A percentile compares a stretch with the other conserved stretches of the same genome.
Conservation (phyloP, 2,888 invertebrate species). For the Siphonodentalium dalli region DNA sequence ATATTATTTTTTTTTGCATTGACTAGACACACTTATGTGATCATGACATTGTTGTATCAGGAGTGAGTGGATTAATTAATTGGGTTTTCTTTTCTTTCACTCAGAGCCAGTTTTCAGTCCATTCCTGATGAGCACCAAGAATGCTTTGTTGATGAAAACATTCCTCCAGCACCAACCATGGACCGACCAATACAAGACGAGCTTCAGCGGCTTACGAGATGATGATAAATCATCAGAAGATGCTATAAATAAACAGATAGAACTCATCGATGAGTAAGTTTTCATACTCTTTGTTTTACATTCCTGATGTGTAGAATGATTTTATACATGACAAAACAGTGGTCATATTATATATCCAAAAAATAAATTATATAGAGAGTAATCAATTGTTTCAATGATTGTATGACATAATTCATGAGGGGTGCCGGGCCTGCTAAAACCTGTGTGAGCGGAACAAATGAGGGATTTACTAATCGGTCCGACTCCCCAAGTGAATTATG, state of each 20-base stretch:
- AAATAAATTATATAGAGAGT: too few species aligned
- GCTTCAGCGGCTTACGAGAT: constrained; percentile 39
- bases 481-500: too few species aligned
- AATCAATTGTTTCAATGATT: too few species aligned
- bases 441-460: too few species aligned
- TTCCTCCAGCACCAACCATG: constrained; percentile 67
- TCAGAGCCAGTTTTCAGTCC: constrained; percentile 61
- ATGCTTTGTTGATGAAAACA: constrained; percentile 64
- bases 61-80: too few species aligned
- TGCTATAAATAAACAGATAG: constrained; percentile 51
- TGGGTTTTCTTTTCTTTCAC: constrained; percentile 11
- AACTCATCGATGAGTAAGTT: constrained; percentile 49
- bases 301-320: constrained; percentile 32
- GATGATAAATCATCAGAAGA: constrained; percentile 48
- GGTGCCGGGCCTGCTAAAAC: too few species aligned
- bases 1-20: neutral
- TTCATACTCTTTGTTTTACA: neutral
- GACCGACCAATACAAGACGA: constrained; percentile 51
- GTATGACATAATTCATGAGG: too few species aligned
- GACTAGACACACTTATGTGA: neutral
- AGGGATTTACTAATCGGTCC: too few species aligned
- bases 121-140: constrained; percentile 56
- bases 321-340: too few species aligned
- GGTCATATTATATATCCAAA: too few species aligned
- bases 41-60: too few species aligned